Evolutionary conservation across 2,113 vertebrate species (phyloP).

Genomic region (Hypomesus transpacificus): DNA sequence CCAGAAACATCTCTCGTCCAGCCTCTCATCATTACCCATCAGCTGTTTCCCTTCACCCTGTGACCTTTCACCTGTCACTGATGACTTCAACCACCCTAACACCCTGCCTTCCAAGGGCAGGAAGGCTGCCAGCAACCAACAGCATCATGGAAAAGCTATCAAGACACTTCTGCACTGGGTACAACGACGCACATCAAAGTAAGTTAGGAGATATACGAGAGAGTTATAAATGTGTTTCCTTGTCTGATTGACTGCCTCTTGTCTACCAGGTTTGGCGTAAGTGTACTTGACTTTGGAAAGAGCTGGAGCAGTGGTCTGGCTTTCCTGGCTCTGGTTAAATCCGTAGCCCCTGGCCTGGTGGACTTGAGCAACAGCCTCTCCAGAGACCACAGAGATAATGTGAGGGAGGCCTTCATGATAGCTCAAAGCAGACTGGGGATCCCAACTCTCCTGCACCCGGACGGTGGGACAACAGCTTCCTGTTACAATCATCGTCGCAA

Average conservation of each 20-base stretch:
- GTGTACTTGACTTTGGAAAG: slow-evolving; percentile 83
- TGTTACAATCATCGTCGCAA: slow-evolving; percentile 1
- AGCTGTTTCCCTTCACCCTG: slow-evolving; percentile 66
- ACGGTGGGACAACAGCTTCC: slow-evolving; percentile 71
- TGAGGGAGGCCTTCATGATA: slow-evolving; percentile 79
- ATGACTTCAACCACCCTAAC: slow-evolving; percentile 71
- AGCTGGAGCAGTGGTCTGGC: slow-evolving; percentile 90
- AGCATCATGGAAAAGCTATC: slow-evolving; percentile 83
- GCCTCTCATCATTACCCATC: slow-evolving; percentile 77
- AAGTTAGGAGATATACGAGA: slow-evolving; percentile 42
- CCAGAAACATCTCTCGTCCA: slow-evolving; percentile 76
- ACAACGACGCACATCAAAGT: slow-evolving; percentile 84
- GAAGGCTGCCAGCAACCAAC: slow-evolving; percentile 65
- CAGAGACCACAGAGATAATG: slow-evolving; percentile 75
- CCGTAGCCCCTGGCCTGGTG: slow-evolving; percentile 79
- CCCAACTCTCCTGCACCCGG: slow-evolving; percentile 83
- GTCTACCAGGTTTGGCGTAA: slow-evolving; percentile 79
- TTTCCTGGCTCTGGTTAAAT: slow-evolving; percentile 85
- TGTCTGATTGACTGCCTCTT: neutral
- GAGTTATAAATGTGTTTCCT: neutral
- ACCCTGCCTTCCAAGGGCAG: slow-evolving; percentile 72
- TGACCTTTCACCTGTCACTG: slow-evolving; percentile 43
- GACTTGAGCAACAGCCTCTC: slow-evolving; percentile 81
- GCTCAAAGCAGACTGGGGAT: slow-evolving; percentile 78
- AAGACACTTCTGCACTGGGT: slow-evolving; percentile 83